Base-by-base conservation (phyloP, 1,140 invertebrate species). In the Pentalonia nigronervosa region DNA sequence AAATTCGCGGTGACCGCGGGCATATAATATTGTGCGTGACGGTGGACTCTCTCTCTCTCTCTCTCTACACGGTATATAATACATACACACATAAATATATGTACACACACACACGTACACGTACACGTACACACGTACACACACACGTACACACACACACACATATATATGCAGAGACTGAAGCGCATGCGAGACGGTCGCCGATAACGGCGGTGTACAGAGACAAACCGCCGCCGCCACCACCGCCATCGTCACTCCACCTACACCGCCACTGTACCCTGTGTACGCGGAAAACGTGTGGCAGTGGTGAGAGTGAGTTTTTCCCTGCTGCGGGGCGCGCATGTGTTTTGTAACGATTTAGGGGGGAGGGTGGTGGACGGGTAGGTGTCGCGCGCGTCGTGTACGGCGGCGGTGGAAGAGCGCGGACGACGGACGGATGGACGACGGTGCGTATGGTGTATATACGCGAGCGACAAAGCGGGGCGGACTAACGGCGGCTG, bases 291-390 rank as follows among this genome's bases (percentile, higher is more conserved):
- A 81, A 81, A 81, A 34, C 47, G 86, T 48, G 86, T 9, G 21
- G 36, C 81, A 20, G 81, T 8, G 81, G n/a, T 36, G 76, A 21
- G 34, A 36, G 83, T 86, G 83, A 30, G 83, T 84, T 45, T 86
- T 45, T 53, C 87, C 47, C 48, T 53, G 87, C 48, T 53, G 48
- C 87, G 48, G 87, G 48, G 87, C 87, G 87, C 87, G 87, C 87
- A 89, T 89, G 87, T 89, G 87, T 89, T 89, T 48, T 53, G 87
- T 89, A 89, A 89, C 87, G 87, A 89, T 89, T 89, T 34, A 14
- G 56, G 41, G 45, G 84, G n/a, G 81, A 36, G 76, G 76, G 36
- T 84, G 81, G 36, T 36, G 36, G 81, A 84, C 34, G 76, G 34
- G 81, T 84, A 84, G 81, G 81, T 84, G 81, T 84, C 45, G 84